Evolutionary conservation across 2,113 vertebrate genomes (phyloP), one percentile per base, ranked within the genome.

Genomic region (Calyptomena viridis): DNA sequence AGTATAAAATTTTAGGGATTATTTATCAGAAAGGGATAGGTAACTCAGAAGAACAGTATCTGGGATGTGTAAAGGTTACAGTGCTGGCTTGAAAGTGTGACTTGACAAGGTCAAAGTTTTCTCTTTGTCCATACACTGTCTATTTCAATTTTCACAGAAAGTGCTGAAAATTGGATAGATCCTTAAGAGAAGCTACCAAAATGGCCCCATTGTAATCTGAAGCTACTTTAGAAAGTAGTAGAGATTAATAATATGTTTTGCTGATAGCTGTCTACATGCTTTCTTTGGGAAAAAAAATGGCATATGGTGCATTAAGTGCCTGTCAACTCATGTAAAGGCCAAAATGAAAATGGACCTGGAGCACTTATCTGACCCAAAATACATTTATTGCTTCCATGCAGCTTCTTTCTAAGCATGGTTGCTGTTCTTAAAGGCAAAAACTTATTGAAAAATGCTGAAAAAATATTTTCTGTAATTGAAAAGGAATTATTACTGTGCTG

Each of bases 71-170:
- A 31, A 35, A 10, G 68, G 24, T 78, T 89, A 44, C 8, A 47
- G 40, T 49, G 31, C 35, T 87, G 78, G 16, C 33, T 72, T 71
- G 44, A 49, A 84, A 72, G 20, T 62, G 62, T 56, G 53, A 40
- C 59, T 86, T 88, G 31, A 30, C 59, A 92, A 82, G 50, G 81
- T 87, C 24, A 56, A 47, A 78, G 15, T 81, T 85, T 82, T 7
- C 8, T 60, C 30, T 85, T 72, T 76, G 40, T 44, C 37, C 14
- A 6, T 46, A 25, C 2, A 13, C 20, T 0, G 0, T 21, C 53
- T 74, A 52, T 49, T 87, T 89, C 6, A 58, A 11, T 93, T 92
- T 93, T 94, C 21, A 7, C 15, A 66, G 64, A 52, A 62, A 55
- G 37, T 59, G 35, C 59, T 88, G 55, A 76, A 85, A 93, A 83